phyloP scores from a whole-genome alignment of 1,140 invertebrate genomes.

The Tetragonula clypearis region DNA sequence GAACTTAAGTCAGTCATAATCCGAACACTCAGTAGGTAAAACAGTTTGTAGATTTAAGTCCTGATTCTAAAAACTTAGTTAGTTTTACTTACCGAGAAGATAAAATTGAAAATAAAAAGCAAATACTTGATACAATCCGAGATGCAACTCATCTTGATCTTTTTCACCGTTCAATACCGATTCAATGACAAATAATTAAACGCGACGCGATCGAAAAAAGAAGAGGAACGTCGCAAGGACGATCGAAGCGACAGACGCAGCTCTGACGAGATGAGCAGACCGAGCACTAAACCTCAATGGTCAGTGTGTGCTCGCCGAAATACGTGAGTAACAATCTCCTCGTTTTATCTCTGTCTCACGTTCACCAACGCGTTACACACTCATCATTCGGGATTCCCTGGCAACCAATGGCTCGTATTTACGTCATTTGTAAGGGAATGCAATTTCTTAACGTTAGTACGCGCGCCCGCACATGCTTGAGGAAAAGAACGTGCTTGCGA shows the following conservation, averaged over 20 bases:
- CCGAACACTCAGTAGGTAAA: background rate
- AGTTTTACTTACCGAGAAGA: slow-evolving; percentile 81
- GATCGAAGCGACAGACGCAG: background rate
- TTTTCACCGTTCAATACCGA: background rate
- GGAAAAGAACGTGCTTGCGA: background rate
- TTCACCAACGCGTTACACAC: background rate
- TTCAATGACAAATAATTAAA: too few relatives aligned
- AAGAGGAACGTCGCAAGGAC: background rate
- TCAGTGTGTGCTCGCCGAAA: background rate
- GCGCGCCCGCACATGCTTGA: too few relatives aligned
- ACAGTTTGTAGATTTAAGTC: background rate
- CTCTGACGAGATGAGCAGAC: background rate
- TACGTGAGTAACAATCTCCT: background rate
- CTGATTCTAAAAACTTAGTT: background rate
- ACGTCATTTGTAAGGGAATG: background rate
- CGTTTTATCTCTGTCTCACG: background rate
- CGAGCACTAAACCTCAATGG: background rate
- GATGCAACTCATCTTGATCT: slow-evolving; percentile 66
- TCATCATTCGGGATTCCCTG: slow-evolving; percentile 1
- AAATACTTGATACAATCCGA: slow-evolving; percentile 78
- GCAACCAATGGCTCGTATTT: background rate
- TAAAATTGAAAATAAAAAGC: slow-evolving; percentile 82
- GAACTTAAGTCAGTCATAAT: background rate
- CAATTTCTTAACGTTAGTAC: background rate
- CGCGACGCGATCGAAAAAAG: background rate